Evolutionary conservation across 2,888 invertebrate genomes (phyloP).

Genomic region (Acholoe squamosa): DNA sequence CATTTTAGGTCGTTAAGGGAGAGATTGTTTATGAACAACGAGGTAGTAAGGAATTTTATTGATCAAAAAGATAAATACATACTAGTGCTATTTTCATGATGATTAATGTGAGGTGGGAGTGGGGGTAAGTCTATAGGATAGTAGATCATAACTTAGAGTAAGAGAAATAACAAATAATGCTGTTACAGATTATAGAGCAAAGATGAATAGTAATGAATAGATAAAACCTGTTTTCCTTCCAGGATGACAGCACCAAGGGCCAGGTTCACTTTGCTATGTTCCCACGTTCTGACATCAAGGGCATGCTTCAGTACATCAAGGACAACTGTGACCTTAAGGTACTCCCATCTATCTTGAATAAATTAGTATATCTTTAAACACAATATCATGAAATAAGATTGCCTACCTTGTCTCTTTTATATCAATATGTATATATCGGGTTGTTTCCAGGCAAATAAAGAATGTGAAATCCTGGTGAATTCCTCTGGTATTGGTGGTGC

Average conservation of each 20-base stretch:
- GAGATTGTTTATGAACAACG: too few species aligned
- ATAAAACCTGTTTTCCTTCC: too few species aligned
- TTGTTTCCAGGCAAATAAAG: neutral
- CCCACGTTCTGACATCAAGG: neutral
- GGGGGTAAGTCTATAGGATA: neutral
- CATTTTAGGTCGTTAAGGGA: too few species aligned
- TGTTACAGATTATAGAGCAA: neutral
- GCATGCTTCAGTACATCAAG: neutral
- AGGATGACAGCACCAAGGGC: neutral
- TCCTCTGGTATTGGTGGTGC: slow-evolving; percentile 11
- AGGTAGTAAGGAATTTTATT: too few species aligned
- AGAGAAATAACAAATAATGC: neutral
- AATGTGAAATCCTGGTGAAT: neutral
- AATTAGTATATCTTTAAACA: too few species aligned
- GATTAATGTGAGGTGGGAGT: neutral
- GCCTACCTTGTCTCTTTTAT: too few species aligned
- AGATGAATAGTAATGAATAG: neutral
- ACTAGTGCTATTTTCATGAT: neutral
- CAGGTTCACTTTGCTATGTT: neutral
- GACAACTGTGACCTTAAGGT: slow-evolving; percentile 10
- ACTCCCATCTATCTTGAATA: neutral
- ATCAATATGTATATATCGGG: too few species aligned
- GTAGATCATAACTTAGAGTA: neutral
- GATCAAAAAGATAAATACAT: too few species aligned
- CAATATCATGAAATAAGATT: too few species aligned